Conservation (phyloP, 2,888 invertebrate species). For the Andrena fulva region DNA sequence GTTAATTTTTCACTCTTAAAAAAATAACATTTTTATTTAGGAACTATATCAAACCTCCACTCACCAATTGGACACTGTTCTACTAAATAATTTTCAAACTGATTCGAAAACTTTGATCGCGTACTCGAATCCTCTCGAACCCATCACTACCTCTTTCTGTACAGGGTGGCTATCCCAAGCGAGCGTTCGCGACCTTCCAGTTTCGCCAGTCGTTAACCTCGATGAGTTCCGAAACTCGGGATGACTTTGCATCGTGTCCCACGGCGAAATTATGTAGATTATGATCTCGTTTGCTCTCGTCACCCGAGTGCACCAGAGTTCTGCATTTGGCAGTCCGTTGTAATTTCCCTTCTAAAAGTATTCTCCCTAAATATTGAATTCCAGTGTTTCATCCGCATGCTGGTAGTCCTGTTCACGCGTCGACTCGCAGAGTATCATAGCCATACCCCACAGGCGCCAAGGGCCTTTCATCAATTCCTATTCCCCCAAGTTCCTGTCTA, state of each 20-base stretch:
- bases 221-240: not conserved
- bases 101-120: no score
- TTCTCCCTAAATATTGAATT: no score
- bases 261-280: not conserved
- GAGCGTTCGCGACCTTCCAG: not conserved
- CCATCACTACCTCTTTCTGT: not conserved
- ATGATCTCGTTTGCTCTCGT: no score
- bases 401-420: not conserved
- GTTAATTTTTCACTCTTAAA: no score
- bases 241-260: constrained; percentile 16
- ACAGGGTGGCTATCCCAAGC: constrained; percentile 6
- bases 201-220: constrained; percentile 26
- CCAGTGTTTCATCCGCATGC: not conserved
- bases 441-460: not conserved
- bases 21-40: no score
- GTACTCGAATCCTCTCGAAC: no score
- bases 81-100: no score
- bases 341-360: no score
- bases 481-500: constrained; percentile 16
- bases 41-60: no score
- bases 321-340: no score
- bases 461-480: constrained; percentile 13
- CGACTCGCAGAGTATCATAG: not conserved
- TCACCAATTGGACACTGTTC: no score
- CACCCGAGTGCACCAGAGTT: no score